Base-by-base conservation (phyloP, 1,140 invertebrate species). In the Trichogramma pretiosum region DNA sequence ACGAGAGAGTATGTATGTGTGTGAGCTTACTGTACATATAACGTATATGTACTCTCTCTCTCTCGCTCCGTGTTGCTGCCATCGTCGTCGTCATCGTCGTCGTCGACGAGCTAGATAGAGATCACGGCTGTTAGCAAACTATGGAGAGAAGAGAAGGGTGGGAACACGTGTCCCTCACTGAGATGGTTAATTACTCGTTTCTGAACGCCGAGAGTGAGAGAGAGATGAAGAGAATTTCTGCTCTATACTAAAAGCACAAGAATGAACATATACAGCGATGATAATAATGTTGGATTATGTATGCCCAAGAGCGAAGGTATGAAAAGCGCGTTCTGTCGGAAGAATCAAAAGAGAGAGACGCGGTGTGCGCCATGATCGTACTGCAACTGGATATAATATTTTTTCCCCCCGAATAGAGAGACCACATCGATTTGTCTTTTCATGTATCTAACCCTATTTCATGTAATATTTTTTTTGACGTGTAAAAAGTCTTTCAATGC, bases 141-240 rank as follows among this genome's bases (percentile, higher is more conserved):
- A 36, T 22, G 28, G 40, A 13, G 33, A 39, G 21, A n/a, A n/a
- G 8, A 38, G 30, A 3, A 22, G 39, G 47, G 59, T 59, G 57
- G 56, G 56, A 68, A 68, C 67, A 70, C 67, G 61, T 65, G 63
- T 65, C 62, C 61, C 61, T 63, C 60, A 55, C 61, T 59, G 57
- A 62, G 63, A 65, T 62, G 61, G 64, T 70, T 70, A 70, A 70
- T 70, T 70, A 70, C 68, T 69, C 65, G 68, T 70, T 70, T 68
- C 65, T 65, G 64, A n/a, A n/a, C 64, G 54, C 50, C 54, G 58
- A 41, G 48, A 40, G 54, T 52, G 53, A 60, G 55, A 55, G n/a
- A n/a, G n/a, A n/a, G n/a, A n/a, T n/a, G n/a, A n/a, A n/a, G n/a
- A n/a, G n/a, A n/a, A n/a, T n/a, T n/a, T n/a, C n/a, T n/a, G n/a